A percentile compares a stretch with the other conserved stretches of the same genome.
These are phyloP conservation scores for Scartelaos histophorus DNA, from an alignment of 2,113 vertebrate species.

Conservation along the genomic window DNA sequence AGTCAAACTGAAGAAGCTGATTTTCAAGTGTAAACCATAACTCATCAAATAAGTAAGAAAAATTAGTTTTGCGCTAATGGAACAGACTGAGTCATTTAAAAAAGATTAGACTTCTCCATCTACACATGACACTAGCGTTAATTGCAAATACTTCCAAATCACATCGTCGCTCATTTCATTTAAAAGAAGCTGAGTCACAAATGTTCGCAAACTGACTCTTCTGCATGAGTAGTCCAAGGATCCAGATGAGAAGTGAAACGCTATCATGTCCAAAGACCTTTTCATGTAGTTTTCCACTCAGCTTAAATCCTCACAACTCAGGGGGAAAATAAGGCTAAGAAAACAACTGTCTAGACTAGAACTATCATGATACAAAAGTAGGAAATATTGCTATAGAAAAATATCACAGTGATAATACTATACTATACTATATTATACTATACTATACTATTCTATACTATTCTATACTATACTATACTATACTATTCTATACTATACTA, in stretches of 20 bases:
- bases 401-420: too few species aligned
- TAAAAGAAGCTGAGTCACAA: neutral
- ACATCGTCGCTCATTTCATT: neutral
- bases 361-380: too few species aligned
- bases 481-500: too few species aligned
- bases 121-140: neutral
- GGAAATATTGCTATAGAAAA: too few species aligned
- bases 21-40: neutral
- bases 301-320: neutral
- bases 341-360: neutral
- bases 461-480: too few species aligned
- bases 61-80: neutral
- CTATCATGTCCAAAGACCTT: slow-evolving; percentile 2
- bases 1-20: neutral
- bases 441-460: too few species aligned
- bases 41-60: neutral
- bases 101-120: neutral
- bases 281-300: slow-evolving; percentile 2
- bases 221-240: neutral
- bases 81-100: neutral
- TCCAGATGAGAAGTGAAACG: neutral
- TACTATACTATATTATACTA: too few species aligned
- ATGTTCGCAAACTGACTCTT: neutral
- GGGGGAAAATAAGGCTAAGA: neutral
- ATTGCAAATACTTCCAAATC: neutral